These are phyloP conservation scores for Nebria ingens DNA, from an alignment of 1,140 invertebrate species.

Conservation along the genomic window DNA sequence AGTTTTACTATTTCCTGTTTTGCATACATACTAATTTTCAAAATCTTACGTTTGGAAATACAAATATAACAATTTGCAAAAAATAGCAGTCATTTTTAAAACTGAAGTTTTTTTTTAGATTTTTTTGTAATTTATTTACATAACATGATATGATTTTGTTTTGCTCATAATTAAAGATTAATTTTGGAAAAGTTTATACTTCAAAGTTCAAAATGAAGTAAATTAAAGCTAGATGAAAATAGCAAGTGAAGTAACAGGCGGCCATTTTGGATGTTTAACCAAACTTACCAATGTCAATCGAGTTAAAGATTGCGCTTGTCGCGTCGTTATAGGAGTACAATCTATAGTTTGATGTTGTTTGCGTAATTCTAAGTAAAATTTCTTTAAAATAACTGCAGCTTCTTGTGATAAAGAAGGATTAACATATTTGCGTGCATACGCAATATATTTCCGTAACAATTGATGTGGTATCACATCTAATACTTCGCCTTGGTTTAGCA, in stretches of 20 bases:
- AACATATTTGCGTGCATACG: slow-evolving; percentile 83
- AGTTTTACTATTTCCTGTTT: too few species aligned
- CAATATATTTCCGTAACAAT: slow-evolving; percentile 80
- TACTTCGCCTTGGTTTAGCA: slow-evolving; percentile 44
- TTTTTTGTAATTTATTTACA: too few species aligned
- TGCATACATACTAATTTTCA: too few species aligned
- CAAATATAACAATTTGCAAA: too few species aligned
- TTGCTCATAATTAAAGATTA: too few species aligned
- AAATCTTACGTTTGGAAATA: neutral
- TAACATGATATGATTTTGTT: too few species aligned
- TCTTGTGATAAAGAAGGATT: slow-evolving; percentile 62
- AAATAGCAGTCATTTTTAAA: too few species aligned
- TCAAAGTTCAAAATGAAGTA: too few species aligned
- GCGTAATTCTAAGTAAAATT: slow-evolving; percentile 76
- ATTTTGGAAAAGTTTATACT: too few species aligned
- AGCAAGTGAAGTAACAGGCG: too few species aligned
- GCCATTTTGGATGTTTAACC: neutral
- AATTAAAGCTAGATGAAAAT: too few species aligned
- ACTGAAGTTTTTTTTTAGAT: too few species aligned
- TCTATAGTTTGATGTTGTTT: slow-evolving; percentile 45
- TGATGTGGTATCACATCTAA: slow-evolving; percentile 63
- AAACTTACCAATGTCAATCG: slow-evolving; percentile 66
- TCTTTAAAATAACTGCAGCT: slow-evolving; percentile 58
- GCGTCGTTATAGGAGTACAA: slow-evolving; percentile 61
- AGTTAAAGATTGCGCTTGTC: slow-evolving; percentile 82